Percentiles rank a stretch among this genome's conserved stretches.
phyloP scores from a whole-genome alignment of 2,113 vertebrate genomes.

The Phrynosoma platyrhinos region DNA sequence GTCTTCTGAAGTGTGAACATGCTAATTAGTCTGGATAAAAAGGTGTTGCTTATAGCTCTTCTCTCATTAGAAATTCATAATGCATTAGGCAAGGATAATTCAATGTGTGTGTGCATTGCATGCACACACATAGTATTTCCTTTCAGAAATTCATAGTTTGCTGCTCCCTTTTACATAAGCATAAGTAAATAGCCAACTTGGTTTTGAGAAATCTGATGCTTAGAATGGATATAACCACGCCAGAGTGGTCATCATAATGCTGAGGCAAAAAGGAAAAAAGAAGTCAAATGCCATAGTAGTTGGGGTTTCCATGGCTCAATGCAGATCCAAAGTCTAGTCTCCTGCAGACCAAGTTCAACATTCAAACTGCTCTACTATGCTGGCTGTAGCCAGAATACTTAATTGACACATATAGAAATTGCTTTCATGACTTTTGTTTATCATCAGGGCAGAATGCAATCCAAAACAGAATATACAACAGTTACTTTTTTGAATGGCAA shows the following conservation, averaged over 20 bases:
- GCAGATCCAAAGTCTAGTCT: too few species aligned
- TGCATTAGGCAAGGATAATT: neutral
- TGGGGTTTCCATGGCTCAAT: too few species aligned
- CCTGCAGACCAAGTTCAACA: too few species aligned
- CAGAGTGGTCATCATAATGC: too few species aligned
- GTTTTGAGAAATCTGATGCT: neutral
- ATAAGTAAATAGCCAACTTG: neutral
- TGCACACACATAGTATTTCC: constrained; percentile 22
- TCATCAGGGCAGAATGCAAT: neutral
- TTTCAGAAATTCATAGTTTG: neutral
- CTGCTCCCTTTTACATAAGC: neutral
- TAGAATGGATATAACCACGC: too few species aligned
- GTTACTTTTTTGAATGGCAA: neutral
- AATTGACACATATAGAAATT: neutral
- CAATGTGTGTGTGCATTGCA: neutral
- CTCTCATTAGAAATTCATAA: neutral
- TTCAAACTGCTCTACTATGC: too few species aligned
- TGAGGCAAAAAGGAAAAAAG: too few species aligned
- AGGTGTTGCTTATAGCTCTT: constrained; percentile 7
- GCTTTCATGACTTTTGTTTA: too few species aligned
- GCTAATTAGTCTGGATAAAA: constrained; percentile 1
- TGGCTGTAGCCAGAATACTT: neutral
- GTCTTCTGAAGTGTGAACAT: constrained; percentile 28
- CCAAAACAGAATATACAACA: neutral
- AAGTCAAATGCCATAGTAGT: too few species aligned